phyloP scores from a whole-genome alignment of 1,140 invertebrate species.

The Platyscapa corneri region DNA sequence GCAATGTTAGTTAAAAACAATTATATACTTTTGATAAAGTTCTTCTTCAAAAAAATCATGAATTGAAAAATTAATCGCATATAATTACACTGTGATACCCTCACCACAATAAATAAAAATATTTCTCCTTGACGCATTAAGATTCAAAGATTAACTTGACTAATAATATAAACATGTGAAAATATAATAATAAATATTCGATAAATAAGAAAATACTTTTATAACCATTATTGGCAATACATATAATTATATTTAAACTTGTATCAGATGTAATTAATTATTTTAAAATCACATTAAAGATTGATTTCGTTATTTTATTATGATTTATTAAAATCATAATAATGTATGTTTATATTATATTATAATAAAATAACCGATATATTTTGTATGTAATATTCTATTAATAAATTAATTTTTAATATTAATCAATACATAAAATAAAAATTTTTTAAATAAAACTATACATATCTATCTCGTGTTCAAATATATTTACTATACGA shows the following conservation, averaged over 20 bases:
- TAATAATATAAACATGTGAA: neutral
- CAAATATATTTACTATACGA: too few species aligned
- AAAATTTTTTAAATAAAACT: too few species aligned
- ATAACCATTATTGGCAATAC: neutral
- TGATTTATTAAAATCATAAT: too few species aligned
- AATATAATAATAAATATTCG: constrained; percentile 7
- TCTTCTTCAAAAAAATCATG: constrained; percentile 13
- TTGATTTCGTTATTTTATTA: neutral
- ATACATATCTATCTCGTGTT: too few species aligned
- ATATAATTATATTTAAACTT: neutral
- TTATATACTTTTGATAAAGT: constrained; percentile 40
- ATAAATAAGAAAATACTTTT: neutral
- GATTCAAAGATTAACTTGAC: neutral
- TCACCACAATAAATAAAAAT: neutral
- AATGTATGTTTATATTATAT: too few species aligned
- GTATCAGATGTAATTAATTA: neutral
- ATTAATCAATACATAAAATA: too few species aligned
- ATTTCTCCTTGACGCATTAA: constrained; percentile 13
- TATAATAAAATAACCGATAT: too few species aligned
- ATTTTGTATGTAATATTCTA: too few species aligned
- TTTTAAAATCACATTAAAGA: neutral
- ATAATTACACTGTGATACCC: constrained; percentile 32
- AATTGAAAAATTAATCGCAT: constrained; percentile 11
- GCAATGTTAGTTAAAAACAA: constrained; percentile 36
- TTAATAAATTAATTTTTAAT: too few species aligned